Evolutionary conservation across 2,113 vertebrate genomes (phyloP).

Genomic region (Procavia capensis): DNA sequence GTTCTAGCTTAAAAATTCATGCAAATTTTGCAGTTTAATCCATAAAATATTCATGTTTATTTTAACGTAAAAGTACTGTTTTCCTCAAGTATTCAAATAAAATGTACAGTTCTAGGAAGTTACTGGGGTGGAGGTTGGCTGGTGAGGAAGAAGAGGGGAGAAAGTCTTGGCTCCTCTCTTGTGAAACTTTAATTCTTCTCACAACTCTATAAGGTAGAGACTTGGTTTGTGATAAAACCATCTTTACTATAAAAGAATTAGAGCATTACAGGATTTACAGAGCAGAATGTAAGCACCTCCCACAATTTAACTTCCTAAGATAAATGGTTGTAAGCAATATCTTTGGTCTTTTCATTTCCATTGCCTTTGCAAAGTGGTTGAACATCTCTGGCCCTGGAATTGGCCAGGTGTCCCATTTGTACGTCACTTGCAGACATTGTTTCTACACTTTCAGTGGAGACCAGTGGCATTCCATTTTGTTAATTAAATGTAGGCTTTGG

Average conservation of each 20-base stretch:
- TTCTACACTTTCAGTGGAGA: not conserved
- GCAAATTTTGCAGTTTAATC: constrained; percentile 44
- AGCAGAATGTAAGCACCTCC: not conserved
- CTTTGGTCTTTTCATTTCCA: not conserved
- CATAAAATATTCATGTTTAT: constrained; percentile 54
- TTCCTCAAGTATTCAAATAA: constrained; percentile 53
- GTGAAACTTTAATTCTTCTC: not conserved
- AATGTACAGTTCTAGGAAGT: not conserved
- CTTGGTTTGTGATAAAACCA: not conserved
- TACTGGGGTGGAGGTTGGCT: not conserved
- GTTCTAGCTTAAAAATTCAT: constrained; percentile 65
- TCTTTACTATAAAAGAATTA: constrained; percentile 13
- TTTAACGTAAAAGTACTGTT: constrained; percentile 66
- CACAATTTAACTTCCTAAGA: not conserved
- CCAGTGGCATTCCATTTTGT: not conserved
- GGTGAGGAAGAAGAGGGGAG: not conserved
- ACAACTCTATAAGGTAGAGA: not conserved
- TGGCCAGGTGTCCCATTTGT: not conserved
- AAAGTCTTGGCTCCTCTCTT: not conserved
- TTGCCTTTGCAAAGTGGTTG: not conserved
- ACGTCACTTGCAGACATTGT: not conserved
- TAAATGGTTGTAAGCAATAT: not conserved
- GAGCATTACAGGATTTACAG: not conserved
- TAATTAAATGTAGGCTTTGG: constrained; percentile 12
- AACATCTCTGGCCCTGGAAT: not conserved